Conservation (phyloP, 2,888 invertebrate species). For the Rhagonycha lutea region DNA sequence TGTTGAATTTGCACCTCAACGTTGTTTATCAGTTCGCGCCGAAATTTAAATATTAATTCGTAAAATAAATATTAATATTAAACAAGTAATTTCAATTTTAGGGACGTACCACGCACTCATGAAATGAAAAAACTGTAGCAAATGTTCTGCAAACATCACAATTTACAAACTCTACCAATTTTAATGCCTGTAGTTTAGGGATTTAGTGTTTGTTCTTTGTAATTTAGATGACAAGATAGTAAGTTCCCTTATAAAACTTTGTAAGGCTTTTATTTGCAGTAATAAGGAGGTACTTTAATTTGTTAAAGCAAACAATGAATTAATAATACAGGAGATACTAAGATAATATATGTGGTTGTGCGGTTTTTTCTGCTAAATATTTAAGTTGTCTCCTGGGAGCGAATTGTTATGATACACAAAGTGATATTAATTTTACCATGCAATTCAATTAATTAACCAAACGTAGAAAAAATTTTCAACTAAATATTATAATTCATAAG, state of each 20-base stretch:
- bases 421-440: neutral
- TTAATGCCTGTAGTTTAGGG: conserved; percentile 6
- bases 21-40: neutral
- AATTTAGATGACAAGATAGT: conserved; percentile 6
- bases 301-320: conserved; percentile 11
- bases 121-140: neutral
- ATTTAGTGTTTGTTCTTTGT: conserved; percentile 11
- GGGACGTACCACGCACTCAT: neutral
- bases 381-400: neutral
- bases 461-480: neutral
- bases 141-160: conserved; percentile 10
- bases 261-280: conserved; percentile 7
- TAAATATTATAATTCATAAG: neutral
- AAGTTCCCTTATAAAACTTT: conserved; percentile 4
- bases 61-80: neutral
- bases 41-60: neutral
- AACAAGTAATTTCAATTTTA: neutral
- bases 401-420: neutral
- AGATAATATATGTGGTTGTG: neutral
- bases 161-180: conserved; percentile 16
- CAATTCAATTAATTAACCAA: neutral
- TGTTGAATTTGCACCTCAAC: neutral
- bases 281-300: conserved; percentile 8
- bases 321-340: conserved; percentile 5
- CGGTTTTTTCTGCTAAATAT: neutral